Base-by-base conservation (phyloP, 2,113 vertebrate genomes). In the Ciconia maguari region DNA sequence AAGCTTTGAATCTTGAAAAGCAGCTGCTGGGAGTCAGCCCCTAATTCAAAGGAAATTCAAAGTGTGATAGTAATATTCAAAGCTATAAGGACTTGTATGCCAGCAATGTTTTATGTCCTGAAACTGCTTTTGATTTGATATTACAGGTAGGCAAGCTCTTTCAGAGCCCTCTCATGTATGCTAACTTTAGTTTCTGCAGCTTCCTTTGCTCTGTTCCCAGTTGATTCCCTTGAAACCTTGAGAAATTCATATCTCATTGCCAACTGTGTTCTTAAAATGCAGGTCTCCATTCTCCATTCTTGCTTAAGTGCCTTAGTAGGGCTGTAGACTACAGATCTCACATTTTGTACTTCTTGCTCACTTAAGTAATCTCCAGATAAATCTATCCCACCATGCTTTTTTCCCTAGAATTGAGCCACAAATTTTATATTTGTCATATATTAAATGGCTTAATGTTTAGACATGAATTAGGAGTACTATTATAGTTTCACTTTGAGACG, bases 1-100 rank as follows among this genome's bases (percentile, higher is more conserved):
- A 79, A 84, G 38, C n/a, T 82, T 78, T 92, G 55, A 78, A 42
- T 95, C 32, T 87, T 94, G 64, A 51, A 87, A 81, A 95, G 46
- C 64, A 81, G 30, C 49, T 4, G 1, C 61, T 75, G 51, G 18
- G 26, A 91, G 69, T 77, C 68, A 74, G 18, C 19, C n/a, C 6
- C 34, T 66, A 61, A 83, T 87, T 87, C 60, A 54, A 61, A 82
- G 41, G 51, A 89, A 77, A 94, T 83, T 83, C 12, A 25, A 32
- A 91, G 41, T 61, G 3, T 49, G 17, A 12, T 62, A 34, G 27
- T 68, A 87, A 51, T 86, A 82, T 42, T 91, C 19, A 46, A 44
- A 91, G 38, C n/a, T 81, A 2, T 21, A 65, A 72, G 14, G 34
- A 62, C 21, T 51, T 93, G 16, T 38, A 46, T 66, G 58, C 62